Evolutionary conservation across 2,888 invertebrate genomes (phyloP).

Genomic region (Didymodactylos carnosus): DNA sequence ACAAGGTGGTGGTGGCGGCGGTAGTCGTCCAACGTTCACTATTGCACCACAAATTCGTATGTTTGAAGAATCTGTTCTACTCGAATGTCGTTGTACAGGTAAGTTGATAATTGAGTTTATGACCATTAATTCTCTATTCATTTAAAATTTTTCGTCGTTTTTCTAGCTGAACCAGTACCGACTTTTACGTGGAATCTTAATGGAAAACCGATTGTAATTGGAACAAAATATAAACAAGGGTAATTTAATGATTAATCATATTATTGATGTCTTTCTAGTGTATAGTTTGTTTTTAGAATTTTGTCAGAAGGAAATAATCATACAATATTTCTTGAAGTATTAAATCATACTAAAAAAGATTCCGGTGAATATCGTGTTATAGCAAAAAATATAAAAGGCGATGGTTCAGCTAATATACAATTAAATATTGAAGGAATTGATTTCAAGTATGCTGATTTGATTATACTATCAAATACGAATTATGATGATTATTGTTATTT

Average conservation of each 20-base stretch:
- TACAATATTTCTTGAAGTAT: conserved; percentile 22
- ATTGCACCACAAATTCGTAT: conserved; percentile 7
- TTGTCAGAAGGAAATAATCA: conserved; percentile 9
- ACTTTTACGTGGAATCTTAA: conserved; percentile 14
- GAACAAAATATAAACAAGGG: conserved; percentile 6
- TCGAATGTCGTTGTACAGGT: conserved; percentile 1
- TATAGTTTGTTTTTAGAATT: background rate
- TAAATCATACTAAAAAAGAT: conserved; percentile 58
- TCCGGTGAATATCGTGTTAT: conserved; percentile 74
- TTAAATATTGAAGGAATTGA: conserved; percentile 41
- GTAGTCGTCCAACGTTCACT: conserved; percentile 5
- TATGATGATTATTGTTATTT: conserved; percentile 13
- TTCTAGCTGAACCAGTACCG: conserved; percentile 12
- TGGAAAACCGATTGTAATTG: conserved; percentile 37
- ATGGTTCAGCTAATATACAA: conserved; percentile 81
- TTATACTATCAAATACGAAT: conserved; percentile 11
- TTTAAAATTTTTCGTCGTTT: too few species aligned
- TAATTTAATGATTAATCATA: background rate
- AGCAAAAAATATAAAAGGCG: conserved; percentile 76
- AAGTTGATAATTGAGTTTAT: too few species aligned
- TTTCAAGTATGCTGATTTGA: background rate
- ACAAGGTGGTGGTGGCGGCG: background rate
- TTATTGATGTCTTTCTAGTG: background rate
- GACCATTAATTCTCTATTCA: too few species aligned
- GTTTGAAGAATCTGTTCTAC: conserved; percentile 10